phyloP scores from a whole-genome alignment of 2,113 vertebrate species.

The Larimichthys crocea region DNA sequence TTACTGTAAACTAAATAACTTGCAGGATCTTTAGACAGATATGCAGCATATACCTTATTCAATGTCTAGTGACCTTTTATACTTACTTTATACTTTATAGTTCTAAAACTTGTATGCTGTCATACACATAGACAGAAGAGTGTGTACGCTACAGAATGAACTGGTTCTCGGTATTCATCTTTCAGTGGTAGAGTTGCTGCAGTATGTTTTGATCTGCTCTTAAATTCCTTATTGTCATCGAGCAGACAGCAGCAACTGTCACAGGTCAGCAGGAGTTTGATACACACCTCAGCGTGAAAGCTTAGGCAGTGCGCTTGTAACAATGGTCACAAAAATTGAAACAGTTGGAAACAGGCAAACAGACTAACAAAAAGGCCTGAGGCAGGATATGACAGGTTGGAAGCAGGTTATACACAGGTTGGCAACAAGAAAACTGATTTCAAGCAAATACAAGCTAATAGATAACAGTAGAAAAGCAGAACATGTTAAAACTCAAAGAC shows the following conservation, averaged over 20 bases:
- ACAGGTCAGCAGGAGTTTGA: background rate
- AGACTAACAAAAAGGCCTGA: background rate
- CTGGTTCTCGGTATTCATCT: background rate
- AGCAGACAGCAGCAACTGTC: background rate
- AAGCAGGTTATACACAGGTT: background rate
- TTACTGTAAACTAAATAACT: background rate
- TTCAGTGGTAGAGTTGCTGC: background rate
- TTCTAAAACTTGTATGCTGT: background rate
- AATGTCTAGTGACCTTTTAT: no score
- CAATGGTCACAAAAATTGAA: background rate
- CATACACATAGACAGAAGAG: background rate
- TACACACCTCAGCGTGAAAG: background rate
- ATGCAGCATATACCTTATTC: no score
- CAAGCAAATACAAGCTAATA: background rate
- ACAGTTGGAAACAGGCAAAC: background rate
- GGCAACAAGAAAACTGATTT: background rate
- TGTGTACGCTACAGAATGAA: no score
- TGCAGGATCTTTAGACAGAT: background rate
- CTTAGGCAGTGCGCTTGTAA: background rate
- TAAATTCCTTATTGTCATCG: background rate
- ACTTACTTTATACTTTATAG: no score
- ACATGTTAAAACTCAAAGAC: background rate
- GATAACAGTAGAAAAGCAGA: background rate
- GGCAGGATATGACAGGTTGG: background rate
- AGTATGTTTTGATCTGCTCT: background rate